Evolutionary conservation across 2,888 invertebrate species (phyloP), one percentile per base, ranked within the genome.

Genomic region (Molanna angustata): DNA sequence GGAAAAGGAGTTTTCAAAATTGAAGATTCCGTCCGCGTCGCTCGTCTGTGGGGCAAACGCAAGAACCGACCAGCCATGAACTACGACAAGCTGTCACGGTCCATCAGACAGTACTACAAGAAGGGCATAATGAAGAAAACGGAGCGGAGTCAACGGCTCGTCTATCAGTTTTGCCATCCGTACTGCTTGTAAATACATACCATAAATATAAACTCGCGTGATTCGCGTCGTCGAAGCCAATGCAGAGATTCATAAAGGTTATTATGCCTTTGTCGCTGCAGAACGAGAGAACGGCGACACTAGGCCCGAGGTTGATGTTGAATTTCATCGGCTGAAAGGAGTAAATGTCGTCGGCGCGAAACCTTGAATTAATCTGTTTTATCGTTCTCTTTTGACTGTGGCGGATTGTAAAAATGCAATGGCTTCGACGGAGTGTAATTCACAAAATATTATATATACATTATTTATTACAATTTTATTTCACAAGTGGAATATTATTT

Each of bases 121-220:
- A 99, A 98, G 74, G 96, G 96, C 51, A 97, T 98, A 71, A 95
- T 97, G 93, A 96, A 96, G 82, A 99, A 99, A 73, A 98, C 98
- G 1, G 96, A 96, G 69, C 82, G 97, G 60, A 95, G 96, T 62
- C 98, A 99, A 75, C 83, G 99, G 69, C 84, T 99, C 64, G 98
- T 99, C 58, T 99, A 99, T 76, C 98, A 98, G 76, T 99, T 99
- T 76, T 97, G 96, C 71, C 90, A 92, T 70, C 94, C 94, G 14
- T 96, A 96, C 74, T 86, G 85, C 68, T 82, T 92, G 69, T 93
- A 84, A 81, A 67, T 44, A 19, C n/a, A n/a, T n/a, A n/a, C n/a
- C n/a, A 18, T 9, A 18, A 31, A n/a, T n/a, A n/a, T n/a, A n/a
- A n/a, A n/a, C n/a, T n/a, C n/a, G n/a, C n/a, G n/a, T n/a, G n/a